phyloP scores from a whole-genome alignment of 23 tunicate genomes.

The Halocynthia roretzi region DNA sequence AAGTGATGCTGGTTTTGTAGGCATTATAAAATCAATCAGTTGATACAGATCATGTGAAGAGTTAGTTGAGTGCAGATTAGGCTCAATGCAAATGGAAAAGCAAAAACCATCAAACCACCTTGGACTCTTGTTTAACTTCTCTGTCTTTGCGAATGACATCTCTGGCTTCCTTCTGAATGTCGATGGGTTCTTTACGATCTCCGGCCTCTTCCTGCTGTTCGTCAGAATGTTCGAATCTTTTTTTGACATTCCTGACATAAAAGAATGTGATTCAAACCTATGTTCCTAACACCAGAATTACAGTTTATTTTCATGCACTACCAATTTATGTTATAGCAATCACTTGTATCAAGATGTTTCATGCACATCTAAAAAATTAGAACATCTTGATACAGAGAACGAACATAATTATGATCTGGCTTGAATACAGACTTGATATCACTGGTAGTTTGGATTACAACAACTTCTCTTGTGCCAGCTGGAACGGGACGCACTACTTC shows the following conservation, averaged over 20 bases:
- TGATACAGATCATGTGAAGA: no score
- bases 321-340: no score
- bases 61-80: no score
- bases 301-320: not conserved
- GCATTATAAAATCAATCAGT: no score
- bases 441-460: constrained; percentile 46
- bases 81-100: not conserved
- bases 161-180: constrained; percentile 50
- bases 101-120: not conserved
- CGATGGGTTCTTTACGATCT: constrained; percentile 63
- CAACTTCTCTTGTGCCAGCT: constrained; percentile 83
- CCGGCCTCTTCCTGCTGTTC: constrained; percentile 23
- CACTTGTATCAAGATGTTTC: no score
- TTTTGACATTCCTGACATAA: constrained; percentile 9
- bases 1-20: no score
- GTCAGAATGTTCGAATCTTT: constrained; percentile 34
- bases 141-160: constrained; percentile 53
- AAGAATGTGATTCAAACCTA: not conserved
- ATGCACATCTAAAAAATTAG: no score
- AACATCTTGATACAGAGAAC: no score
- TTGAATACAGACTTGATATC: constrained; percentile 32
- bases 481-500: constrained; percentile 90
- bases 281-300: not conserved
- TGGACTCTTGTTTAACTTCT: constrained; percentile 34
- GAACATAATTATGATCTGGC: not conserved